phyloP scores from a whole-genome alignment of 2,888 invertebrate species.

The Trachelus iudaicus region DNA sequence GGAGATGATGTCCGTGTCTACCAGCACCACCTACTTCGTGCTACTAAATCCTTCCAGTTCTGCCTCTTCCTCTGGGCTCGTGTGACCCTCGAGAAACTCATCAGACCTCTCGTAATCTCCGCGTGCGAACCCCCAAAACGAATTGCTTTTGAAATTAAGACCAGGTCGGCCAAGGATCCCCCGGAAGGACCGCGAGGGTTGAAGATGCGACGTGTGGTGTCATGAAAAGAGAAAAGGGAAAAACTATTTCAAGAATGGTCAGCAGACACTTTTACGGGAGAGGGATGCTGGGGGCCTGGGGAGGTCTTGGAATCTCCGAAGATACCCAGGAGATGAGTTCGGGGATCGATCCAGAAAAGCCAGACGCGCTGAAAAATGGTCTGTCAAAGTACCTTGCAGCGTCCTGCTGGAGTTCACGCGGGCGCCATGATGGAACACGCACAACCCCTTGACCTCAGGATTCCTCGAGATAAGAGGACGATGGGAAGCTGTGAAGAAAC shows the following conservation, averaged over 20 bases:
- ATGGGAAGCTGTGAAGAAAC: neutral
- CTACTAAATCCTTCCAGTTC: slow-evolving; percentile 44
- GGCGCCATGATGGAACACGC: neutral
- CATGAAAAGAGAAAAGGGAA: neutral
- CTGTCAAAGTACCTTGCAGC: neutral
- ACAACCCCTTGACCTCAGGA: neutral
- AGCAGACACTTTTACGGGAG: neutral
- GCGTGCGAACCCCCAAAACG: slow-evolving; percentile 52
- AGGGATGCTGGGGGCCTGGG: neutral
- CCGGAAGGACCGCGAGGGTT: neutral
- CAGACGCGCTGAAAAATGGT: neutral
- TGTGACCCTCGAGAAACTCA: slow-evolving; percentile 58
- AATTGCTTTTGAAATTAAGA: slow-evolving; percentile 58
- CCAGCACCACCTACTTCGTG: slow-evolving; percentile 36
- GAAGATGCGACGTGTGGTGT: neutral
- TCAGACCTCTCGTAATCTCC: slow-evolving; percentile 61
- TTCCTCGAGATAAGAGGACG: neutral
- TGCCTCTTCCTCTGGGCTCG: slow-evolving; percentile 40
- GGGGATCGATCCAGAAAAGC: neutral
- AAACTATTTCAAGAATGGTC: neutral
- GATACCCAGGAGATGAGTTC: neutral
- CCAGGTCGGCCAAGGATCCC: neutral
- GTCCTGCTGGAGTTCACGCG: neutral
- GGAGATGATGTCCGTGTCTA: slow-evolving; percentile 24
- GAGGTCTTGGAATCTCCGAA: neutral